These are phyloP conservation scores for Eubasilissa splendida DNA, from an alignment of 2,888 invertebrate species.

Conservation along the genomic window DNA sequence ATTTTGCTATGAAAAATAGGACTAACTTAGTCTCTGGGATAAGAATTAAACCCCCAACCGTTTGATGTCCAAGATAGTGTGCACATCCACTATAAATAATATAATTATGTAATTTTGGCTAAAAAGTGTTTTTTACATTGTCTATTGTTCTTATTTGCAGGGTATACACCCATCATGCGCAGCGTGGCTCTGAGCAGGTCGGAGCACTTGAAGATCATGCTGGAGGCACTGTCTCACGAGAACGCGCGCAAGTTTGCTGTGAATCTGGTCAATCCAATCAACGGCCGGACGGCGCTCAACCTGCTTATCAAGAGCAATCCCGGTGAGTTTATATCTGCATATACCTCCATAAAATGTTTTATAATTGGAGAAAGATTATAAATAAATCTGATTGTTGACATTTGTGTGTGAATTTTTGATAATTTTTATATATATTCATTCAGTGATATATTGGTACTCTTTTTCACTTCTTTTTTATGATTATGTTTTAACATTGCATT, in stretches of 20 bases:
- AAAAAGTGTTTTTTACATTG: neutral
- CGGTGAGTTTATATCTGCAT: neutral
- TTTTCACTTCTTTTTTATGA: too few relatives aligned
- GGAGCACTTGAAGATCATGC: constrained; percentile 14
- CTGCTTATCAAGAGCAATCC: neutral
- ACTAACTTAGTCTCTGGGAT: too few relatives aligned
- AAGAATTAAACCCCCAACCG: neutral
- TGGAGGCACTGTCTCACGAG: constrained; percentile 22
- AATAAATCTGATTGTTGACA: too few relatives aligned
- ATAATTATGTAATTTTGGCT: neutral
- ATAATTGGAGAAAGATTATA: too few relatives aligned
- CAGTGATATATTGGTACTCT: too few relatives aligned
- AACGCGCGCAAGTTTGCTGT: constrained; percentile 16
- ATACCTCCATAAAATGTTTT: too few relatives aligned
- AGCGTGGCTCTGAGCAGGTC: constrained; percentile 2
- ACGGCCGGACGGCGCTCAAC: neutral
- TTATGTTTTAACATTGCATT: too few relatives aligned
- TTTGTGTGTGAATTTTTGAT: too few relatives aligned
- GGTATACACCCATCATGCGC: constrained; percentile 23
- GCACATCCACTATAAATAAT: too few relatives aligned
- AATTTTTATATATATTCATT: too few relatives aligned
- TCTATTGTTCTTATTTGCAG: neutral
- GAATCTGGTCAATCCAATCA: constrained; percentile 9
- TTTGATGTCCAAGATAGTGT: too few relatives aligned
- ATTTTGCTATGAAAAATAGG: too few relatives aligned